Conservation (phyloP, 2,888 invertebrate genomes). For the Cerastis rubricosa region DNA sequence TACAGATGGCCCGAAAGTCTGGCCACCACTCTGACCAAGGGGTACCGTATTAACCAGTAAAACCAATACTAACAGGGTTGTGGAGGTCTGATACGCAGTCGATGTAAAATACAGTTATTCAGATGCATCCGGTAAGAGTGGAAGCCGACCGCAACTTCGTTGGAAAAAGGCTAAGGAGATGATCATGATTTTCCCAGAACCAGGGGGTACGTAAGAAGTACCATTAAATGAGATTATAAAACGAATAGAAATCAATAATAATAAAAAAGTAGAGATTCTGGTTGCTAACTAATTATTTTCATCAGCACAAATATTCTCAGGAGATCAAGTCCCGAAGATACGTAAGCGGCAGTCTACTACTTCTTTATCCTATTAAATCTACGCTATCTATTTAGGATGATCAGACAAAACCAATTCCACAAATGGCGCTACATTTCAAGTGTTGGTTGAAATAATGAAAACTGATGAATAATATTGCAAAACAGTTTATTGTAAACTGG, state of each 20-base stretch:
- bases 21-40: too few species aligned
- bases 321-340: constrained; percentile 26
- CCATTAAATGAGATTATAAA: background rate
- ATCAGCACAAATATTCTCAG: background rate
- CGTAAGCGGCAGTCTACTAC: background rate
- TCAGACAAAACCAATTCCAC: constrained; percentile 46
- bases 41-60: too few species aligned
- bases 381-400: constrained; percentile 48
- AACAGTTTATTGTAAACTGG: constrained; percentile 32
- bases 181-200: too few species aligned
- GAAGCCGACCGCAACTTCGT: too few species aligned
- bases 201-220: background rate
- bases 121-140: too few species aligned
- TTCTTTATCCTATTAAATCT: constrained; percentile 33
- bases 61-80: too few species aligned
- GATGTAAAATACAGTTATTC: too few species aligned
- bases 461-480: constrained; percentile 36
- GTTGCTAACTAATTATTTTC: constrained; percentile 5
- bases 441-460: constrained; percentile 29
- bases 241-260: background rate
- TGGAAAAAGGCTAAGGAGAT: too few species aligned
- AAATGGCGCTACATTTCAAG: constrained; percentile 47
- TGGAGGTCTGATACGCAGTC: too few species aligned
- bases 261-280: background rate
- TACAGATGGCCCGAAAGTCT: too few species aligned